A percentile compares a stretch with the other conserved stretches of the same genome.
Evolutionary conservation across 2,113 vertebrate genomes (phyloP).

Genomic region (Oriolus oriolus): DNA sequence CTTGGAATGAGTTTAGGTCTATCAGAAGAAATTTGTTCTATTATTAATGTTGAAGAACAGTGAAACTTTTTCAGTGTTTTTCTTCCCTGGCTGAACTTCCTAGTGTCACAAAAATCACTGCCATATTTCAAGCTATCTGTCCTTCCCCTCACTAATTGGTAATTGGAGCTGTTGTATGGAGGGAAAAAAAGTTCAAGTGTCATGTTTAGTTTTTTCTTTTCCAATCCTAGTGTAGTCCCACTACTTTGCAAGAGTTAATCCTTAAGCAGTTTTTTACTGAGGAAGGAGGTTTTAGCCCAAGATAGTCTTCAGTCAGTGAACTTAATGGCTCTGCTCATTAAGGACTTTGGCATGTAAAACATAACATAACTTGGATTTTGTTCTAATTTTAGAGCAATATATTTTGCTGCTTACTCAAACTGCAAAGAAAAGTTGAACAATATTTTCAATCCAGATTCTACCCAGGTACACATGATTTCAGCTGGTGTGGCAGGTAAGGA

Average conservation of each 20-base stretch:
- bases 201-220: not conserved
- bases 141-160: not conserved
- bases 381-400: conserved; percentile 87
- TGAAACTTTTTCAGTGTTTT: not conserved
- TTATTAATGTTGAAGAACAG: not conserved
- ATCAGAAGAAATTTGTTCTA: not conserved
- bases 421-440: conserved; percentile 91
- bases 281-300: not conserved
- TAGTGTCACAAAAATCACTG: not conserved
- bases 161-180: not conserved
- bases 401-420: conserved; percentile 96
- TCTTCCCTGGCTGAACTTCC: not conserved
- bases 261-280: not conserved
- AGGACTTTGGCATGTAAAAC: not conserved
- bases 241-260: not conserved
- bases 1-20: not conserved
- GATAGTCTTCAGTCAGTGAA: not conserved
- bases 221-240: not conserved
- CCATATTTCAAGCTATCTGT: not conserved
- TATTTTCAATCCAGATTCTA: conserved; percentile 90
- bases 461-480: conserved; percentile 93
- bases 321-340: not conserved
- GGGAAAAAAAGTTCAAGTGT: not conserved
- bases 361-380: not conserved
- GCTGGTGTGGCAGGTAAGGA: conserved; percentile 94